Evolutionary conservation across 2,888 invertebrate species (phyloP).

Genomic region (Apodemia mormo): DNA sequence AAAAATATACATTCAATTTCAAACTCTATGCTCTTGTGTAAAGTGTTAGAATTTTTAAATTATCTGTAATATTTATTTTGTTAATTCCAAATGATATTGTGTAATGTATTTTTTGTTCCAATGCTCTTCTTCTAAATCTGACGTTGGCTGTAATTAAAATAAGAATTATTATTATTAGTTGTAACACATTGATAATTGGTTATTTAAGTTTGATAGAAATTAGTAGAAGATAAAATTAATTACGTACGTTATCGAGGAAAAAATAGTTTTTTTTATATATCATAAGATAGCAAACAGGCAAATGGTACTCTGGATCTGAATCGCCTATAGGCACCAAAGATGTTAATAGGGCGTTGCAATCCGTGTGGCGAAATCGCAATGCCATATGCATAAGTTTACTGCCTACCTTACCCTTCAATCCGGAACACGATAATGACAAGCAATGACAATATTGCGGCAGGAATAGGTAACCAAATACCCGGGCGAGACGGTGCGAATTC

Average conservation of each 20-base stretch:
- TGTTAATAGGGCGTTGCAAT: no score
- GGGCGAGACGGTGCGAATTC: no score
- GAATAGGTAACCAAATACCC: no score
- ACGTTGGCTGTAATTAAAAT: constrained; percentile 68
- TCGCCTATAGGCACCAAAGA: no score
- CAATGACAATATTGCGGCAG: no score
- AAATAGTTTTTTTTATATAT: no score
- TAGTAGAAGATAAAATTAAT: constrained; percentile 22
- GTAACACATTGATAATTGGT: constrained; percentile 77
- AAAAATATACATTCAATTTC: not conserved
- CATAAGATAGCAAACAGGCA: no score
- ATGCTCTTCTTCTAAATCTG: constrained; percentile 45
- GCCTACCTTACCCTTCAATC: no score
- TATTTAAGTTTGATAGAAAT: constrained; percentile 44
- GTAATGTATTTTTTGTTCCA: constrained; percentile 37
- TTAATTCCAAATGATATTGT: constrained; percentile 26
- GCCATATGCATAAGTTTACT: no score
- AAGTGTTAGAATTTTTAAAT: not conserved
- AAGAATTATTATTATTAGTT: constrained; percentile 78
- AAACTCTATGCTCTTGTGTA: not conserved
- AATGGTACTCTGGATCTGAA: no score
- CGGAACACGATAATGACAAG: no score
- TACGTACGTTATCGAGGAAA: not conserved
- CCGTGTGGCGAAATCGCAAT: no score
- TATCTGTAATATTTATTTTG: constrained; percentile 16